phyloP scores from a whole-genome alignment of 1,140 invertebrate species.

The Riptortus pedestris region DNA sequence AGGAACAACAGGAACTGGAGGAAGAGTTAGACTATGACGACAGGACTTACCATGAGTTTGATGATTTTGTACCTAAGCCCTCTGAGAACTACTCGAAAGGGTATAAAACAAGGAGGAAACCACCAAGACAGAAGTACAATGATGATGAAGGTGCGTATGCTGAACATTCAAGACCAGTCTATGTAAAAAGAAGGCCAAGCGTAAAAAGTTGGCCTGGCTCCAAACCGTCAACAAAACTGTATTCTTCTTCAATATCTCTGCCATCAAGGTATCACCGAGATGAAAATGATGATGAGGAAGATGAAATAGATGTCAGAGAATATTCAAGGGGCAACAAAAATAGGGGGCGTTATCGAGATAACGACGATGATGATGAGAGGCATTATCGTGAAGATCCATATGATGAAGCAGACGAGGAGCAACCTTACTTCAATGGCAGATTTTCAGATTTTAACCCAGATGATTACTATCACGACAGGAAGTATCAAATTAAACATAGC shows the following conservation, averaged over 20 bases:
- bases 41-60: constrained; percentile 1
- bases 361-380: constrained; percentile 4
- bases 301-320: background rate
- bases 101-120: constrained; percentile 2
- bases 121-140: background rate
- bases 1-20: constrained; percentile 6
- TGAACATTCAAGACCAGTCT: background rate
- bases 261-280: background rate
- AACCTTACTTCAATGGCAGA: background rate
- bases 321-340: background rate
- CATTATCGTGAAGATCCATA: background rate
- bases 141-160: background rate
- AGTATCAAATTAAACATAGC: constrained; percentile 5
- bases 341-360: background rate
- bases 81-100: background rate
- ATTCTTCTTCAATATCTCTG: background rate
- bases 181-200: background rate
- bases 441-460: background rate
- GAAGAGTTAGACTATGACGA: constrained; percentile 17
- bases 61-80: constrained; percentile 10
- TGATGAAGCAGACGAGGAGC: constrained; percentile 13
- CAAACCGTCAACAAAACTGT: constrained; percentile 2
- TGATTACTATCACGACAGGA: constrained; percentile 9
- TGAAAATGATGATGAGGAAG: constrained; percentile 2
- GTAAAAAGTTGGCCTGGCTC: background rate